Base-by-base conservation (phyloP, 64 coral and sea anemone genomes). In the Catalaphyllia jardinei region DNA sequence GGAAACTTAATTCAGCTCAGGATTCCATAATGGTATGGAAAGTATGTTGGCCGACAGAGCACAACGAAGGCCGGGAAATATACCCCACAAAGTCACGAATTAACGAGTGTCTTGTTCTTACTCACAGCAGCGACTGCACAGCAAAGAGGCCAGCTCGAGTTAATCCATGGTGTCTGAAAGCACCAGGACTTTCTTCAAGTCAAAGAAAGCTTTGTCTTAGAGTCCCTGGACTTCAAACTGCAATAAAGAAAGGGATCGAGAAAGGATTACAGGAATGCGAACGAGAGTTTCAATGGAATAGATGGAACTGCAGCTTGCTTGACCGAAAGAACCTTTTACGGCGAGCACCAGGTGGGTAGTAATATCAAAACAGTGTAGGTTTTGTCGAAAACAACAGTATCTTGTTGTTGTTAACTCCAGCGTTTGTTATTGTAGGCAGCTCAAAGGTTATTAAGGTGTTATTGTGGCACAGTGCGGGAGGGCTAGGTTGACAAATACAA, bases 171-270 rank as follows among this genome's bases (percentile, higher is more conserved):
- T 83, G 80, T 30, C 17, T 46, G 20, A 67, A 83, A 67, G 61
- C 80, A 4, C 80, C 29, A 67, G 80, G 80, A 27, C 80, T 83
- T 15, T 69, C 80, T 42, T 31, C 10, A 7, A 31, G 60, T 62
- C 80, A 83, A 83, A 83, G 80, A 67, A 83, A 39, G 31, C 30
- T 83, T 83, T 83, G 80, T 14, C 62, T 35, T 27, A 83, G 24
- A 28, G 80, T 83, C 39, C 80, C 60, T 46, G 80, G 80, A n/a
- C 80, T 83, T 39, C 60, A 83, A 11, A 83, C 33, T 20, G 80
- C 80, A 83, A 83, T 83, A 63, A 83, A 67, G 60, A 83, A 64
- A 67, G 80, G 80, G 4, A 67, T 83, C 25, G 80, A 83, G 60
- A 65, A 49, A 67, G 80, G 80, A 25, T 18, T 67, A 4, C 62